These are phyloP conservation scores for Kryptolebias ocellatus DNA, from an alignment of 2,797 vertebrate genomes.

Conservation along the genomic window DNA sequence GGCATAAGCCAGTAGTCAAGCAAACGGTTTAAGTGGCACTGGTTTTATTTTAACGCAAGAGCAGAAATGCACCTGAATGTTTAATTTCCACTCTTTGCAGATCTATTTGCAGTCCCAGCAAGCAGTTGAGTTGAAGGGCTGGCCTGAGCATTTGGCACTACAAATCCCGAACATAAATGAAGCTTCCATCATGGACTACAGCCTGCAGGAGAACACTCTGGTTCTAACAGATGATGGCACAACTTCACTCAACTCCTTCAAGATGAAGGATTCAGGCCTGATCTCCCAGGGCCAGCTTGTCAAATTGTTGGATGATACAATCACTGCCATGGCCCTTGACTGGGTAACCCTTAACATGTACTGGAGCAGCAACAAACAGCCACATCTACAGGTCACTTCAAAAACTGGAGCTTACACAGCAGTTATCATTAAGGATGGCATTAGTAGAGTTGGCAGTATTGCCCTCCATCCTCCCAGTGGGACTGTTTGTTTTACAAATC, in stretches of 20 bases:
- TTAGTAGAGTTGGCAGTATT: constrained; percentile 75
- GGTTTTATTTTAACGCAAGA: no score
- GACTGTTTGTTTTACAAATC: constrained; percentile 85
- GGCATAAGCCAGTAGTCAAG: no score
- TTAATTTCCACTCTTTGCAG: constrained; percentile 60
- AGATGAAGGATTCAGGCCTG: constrained; percentile 68
- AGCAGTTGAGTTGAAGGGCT: constrained; percentile 57
- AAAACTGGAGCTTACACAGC: constrained; percentile 69
- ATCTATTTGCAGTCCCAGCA: constrained; percentile 85
- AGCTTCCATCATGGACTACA: constrained; percentile 83
- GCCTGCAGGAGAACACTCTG: constrained; percentile 77
- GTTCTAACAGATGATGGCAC: constrained; percentile 80
- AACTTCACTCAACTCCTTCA: constrained; percentile 78
- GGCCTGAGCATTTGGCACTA: constrained; percentile 79
- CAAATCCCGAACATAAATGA: constrained; percentile 77
- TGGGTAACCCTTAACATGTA: constrained; percentile 89
- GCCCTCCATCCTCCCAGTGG: constrained; percentile 83
- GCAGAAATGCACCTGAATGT: no score
- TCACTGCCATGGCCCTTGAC: constrained; percentile 86
- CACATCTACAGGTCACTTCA: constrained; percentile 81
- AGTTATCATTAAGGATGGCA: constrained; percentile 74
- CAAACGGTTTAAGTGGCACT: no score
- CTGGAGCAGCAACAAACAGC: constrained; percentile 85
- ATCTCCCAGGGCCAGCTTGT: constrained; percentile 73
- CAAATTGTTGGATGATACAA: constrained; percentile 70